phyloP scores from a whole-genome alignment of 1,140 invertebrate species.

The Drosophila asahinai region DNA sequence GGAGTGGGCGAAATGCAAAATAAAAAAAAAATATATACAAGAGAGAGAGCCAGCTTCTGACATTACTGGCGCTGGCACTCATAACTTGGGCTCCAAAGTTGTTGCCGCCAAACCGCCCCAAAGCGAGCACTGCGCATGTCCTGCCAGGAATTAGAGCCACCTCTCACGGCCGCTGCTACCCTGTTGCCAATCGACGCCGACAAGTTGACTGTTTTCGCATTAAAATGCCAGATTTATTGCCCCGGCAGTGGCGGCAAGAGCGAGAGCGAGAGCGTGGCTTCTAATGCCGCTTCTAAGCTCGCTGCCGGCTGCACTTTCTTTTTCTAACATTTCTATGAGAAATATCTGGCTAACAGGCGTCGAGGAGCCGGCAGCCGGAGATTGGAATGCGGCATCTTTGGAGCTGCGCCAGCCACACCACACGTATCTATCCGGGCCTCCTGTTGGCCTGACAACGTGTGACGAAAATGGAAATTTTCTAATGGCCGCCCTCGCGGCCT shows the following conservation, averaged over 20 bases:
- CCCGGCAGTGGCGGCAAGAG: constrained; percentile 20
- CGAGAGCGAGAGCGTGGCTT: constrained; percentile 26
- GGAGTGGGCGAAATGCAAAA: constrained; percentile 10
- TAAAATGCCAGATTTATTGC: constrained; percentile 83
- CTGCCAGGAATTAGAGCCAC: constrained; percentile 22
- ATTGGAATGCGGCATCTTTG: constrained; percentile 65
- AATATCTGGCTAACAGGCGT: constrained; percentile 81
- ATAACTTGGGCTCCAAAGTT: constrained; percentile 21
- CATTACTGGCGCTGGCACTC: constrained; percentile 38
- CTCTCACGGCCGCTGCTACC: constrained; percentile 36
- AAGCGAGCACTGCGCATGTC: constrained; percentile 59
- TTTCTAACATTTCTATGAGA: constrained; percentile 83
- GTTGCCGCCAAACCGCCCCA: not conserved
- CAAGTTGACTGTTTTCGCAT: constrained; percentile 84
- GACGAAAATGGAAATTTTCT: constrained; percentile 85
- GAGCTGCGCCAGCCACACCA: not conserved
- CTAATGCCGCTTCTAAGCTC: constrained; percentile 69
- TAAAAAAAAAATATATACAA: not conserved
- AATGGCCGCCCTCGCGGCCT: constrained; percentile 48
- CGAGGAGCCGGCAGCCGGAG: constrained; percentile 51
- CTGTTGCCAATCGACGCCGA: constrained; percentile 77
- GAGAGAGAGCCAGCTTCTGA: constrained; percentile 20
- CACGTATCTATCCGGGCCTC: constrained; percentile 9
- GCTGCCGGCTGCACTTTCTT: constrained; percentile 46
- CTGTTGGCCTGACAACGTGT: constrained; percentile 80